phyloP scores from a whole-genome alignment of 2,888 invertebrate genomes.

The Drosophila pegasa region DNA sequence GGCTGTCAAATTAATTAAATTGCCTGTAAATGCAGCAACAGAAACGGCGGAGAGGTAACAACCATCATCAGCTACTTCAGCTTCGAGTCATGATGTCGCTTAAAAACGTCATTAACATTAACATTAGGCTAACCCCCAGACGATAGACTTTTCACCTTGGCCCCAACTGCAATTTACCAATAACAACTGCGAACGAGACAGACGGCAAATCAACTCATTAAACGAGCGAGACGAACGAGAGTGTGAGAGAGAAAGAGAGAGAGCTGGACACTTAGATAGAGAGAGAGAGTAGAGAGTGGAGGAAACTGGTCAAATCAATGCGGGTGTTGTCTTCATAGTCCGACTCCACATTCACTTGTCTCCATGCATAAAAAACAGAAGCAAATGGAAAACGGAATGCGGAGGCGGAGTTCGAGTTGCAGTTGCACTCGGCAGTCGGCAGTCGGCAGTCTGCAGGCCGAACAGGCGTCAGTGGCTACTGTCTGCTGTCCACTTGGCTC shows the following conservation, averaged over 20 bases:
- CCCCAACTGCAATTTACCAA: constrained; percentile 69
- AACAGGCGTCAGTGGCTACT: constrained; percentile 26
- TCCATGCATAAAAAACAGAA: constrained; percentile 61
- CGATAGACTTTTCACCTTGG: constrained; percentile 75
- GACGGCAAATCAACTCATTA: constrained; percentile 70
- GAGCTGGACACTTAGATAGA: not conserved
- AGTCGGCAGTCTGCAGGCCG: constrained; percentile 13
- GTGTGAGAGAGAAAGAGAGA: constrained; percentile 32
- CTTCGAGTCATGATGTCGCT: constrained; percentile 71
- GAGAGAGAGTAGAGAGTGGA: constrained; percentile 13
- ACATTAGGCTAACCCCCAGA: constrained; percentile 71
- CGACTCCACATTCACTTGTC: constrained; percentile 71
- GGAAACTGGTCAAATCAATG: constrained; percentile 64
- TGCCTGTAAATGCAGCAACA: constrained; percentile 44
- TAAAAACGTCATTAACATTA: constrained; percentile 74
- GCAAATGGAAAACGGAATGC: constrained; percentile 50
- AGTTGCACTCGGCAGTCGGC: constrained; percentile 17
- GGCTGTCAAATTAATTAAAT: constrained; percentile 60
- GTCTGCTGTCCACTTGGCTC: constrained; percentile 6
- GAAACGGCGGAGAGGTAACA: constrained; percentile 32
- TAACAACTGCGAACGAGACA: constrained; percentile 33
- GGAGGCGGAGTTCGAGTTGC: constrained; percentile 44
- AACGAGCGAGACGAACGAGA: constrained; percentile 38
- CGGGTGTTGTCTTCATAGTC: constrained; percentile 67
- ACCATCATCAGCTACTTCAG: constrained; percentile 39